phyloP scores from a whole-genome alignment of 2,888 invertebrate species.

The Caenorhabditis panamensis region DNA sequence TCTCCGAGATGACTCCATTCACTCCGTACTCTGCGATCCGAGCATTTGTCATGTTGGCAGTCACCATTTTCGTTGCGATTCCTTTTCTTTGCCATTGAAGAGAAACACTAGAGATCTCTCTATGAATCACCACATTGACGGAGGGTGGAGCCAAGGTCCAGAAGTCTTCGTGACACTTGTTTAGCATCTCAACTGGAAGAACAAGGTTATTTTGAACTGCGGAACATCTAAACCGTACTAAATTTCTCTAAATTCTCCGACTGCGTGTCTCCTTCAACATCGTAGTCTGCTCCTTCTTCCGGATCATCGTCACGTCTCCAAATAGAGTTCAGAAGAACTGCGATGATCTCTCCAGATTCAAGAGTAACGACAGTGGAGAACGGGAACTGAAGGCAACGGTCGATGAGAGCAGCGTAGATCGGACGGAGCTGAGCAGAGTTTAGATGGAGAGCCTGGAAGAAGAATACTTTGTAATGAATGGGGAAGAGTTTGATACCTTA shows the following conservation, averaged over 20 bases:
- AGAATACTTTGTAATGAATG: neutral
- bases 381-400: constrained; percentile 48
- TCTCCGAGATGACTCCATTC: constrained; percentile 55
- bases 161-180: constrained; percentile 51
- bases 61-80: constrained; percentile 49
- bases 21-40: constrained; percentile 19
- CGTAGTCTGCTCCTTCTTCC: constrained; percentile 37
- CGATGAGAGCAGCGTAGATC: constrained; percentile 34
- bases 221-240: neutral
- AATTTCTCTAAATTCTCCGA: constrained; percentile 39
- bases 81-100: constrained; percentile 37
- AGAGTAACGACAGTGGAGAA: constrained; percentile 52
- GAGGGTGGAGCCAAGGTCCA: constrained; percentile 36
- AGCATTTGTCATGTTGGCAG: constrained; percentile 20
- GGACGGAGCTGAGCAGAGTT: constrained; percentile 16
- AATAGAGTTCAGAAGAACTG: constrained; percentile 39
- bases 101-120: constrained; percentile 50
- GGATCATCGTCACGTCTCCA: constrained; percentile 43
- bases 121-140: constrained; percentile 38
- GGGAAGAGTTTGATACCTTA: constrained; percentile 1
- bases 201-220: neutral
- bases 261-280: constrained; percentile 13
- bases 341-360: constrained; percentile 37
- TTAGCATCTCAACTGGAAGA: constrained; percentile 47
- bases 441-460: constrained; percentile 40